These are phyloP conservation scores for Synanthedon myopaeformis DNA, from an alignment of 2,888 invertebrate genomes.

Conservation along the genomic window DNA sequence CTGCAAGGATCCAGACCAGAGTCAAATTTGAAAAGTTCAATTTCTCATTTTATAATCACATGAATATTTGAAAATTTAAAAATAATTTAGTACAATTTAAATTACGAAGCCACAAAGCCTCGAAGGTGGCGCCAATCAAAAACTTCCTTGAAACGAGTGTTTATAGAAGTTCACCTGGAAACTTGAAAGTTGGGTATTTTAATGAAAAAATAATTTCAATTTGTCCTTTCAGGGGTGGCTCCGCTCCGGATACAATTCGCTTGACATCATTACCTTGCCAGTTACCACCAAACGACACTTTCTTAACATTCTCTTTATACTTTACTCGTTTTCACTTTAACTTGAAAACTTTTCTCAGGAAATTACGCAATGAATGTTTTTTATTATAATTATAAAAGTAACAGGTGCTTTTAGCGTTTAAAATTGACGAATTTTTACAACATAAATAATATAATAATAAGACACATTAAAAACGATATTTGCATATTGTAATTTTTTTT, in stretches of 20 bases:
- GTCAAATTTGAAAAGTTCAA: no score
- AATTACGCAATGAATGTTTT: constrained; percentile 1
- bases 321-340: background rate
- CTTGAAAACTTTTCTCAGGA: constrained; percentile 1
- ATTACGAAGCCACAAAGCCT: constrained; percentile 14
- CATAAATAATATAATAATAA: no score
- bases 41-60: no score
- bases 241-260: constrained; percentile 21
- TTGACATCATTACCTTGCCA: constrained; percentile 54
- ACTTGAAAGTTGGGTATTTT: constrained; percentile 43
- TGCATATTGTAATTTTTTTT: no score
- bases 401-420: no score
- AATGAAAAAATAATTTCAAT: constrained; percentile 70
- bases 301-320: constrained; percentile 15
- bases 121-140: constrained; percentile 33
- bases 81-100: no score
- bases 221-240: constrained; percentile 25
- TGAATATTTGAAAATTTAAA: no score
- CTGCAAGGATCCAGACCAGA: no score
- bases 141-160: constrained; percentile 44
- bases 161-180: constrained; percentile 56
- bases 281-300: constrained; percentile 46
- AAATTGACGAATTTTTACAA: no score
- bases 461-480: no score
- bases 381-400: no score